phyloP scores from a whole-genome alignment of 2,113 vertebrate species.

The Scolopax mira region DNA sequence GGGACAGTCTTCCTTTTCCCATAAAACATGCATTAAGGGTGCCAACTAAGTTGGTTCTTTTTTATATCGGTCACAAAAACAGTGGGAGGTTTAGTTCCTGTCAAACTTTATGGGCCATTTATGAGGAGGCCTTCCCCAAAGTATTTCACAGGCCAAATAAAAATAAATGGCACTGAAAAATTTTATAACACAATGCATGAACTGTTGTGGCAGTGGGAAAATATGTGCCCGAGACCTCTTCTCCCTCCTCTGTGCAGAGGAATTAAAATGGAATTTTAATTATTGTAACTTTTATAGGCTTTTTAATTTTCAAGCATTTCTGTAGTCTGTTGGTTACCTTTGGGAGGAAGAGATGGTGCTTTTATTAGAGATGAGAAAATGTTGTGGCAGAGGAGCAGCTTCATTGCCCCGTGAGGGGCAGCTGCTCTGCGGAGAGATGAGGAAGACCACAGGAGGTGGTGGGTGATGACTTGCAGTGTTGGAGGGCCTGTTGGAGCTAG shows the following conservation, averaged over 20 bases:
- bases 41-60: conserved; percentile 45
- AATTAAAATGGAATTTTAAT: conserved; percentile 20
- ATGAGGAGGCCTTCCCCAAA: conserved; percentile 58
- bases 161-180: conserved; percentile 66
- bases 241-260: not conserved
- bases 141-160: conserved; percentile 67
- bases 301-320: not conserved
- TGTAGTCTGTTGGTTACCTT: not conserved
- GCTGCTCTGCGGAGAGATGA: not conserved
- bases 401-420: not conserved
- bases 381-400: not conserved
- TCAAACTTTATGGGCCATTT: conserved; percentile 69
- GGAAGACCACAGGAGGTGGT: fast-evolving
- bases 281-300: not conserved
- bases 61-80: conserved; percentile 67
- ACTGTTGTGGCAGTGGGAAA: conserved; percentile 34
- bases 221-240: not conserved
- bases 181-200: conserved; percentile 35
- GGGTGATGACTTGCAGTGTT: not conserved
- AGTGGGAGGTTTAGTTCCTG: conserved; percentile 67
- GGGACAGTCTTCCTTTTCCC: conserved; percentile 48
- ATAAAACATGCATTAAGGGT: conserved; percentile 59
- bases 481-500: not conserved
- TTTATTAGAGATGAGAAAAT: not conserved
- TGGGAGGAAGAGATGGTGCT: not conserved